Conservation (phyloP, 1,140 invertebrate genomes). For the Philotrypesis tridentata region DNA sequence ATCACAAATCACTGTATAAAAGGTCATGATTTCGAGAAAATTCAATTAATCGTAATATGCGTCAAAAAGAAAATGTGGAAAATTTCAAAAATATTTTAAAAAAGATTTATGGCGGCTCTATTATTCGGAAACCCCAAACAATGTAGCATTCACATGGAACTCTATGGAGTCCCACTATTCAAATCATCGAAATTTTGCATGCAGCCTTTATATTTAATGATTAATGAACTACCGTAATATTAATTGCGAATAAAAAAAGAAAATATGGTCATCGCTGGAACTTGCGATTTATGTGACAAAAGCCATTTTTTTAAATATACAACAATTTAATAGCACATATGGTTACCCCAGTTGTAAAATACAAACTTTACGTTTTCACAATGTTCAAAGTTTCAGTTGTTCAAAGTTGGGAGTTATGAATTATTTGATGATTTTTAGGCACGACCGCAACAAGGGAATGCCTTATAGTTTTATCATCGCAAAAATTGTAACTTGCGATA, state of each 20-base stretch:
- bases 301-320: slow-evolving; percentile 26
- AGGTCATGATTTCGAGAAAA: slow-evolving; percentile 29
- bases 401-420: too few relatives aligned
- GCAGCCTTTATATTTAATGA: slow-evolving; percentile 58
- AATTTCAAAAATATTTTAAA: slow-evolving; percentile 54
- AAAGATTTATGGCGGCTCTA: slow-evolving; percentile 51
- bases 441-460: too few relatives aligned
- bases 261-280: slow-evolving; percentile 35
- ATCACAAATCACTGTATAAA: slow-evolving; percentile 45
- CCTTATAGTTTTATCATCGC: too few relatives aligned
- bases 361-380: neutral
- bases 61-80: slow-evolving; percentile 44
- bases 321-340: slow-evolving; percentile 39
- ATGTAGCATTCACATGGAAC: slow-evolving; percentile 46
- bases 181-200: slow-evolving; percentile 59
- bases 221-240: slow-evolving; percentile 55
- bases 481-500: too few relatives aligned
- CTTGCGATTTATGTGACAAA: neutral
- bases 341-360: slow-evolving; percentile 42
- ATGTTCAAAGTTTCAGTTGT: slow-evolving; percentile 33
- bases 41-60: slow-evolving; percentile 26
- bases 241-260: slow-evolving; percentile 46
- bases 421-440: too few relatives aligned
- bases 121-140: slow-evolving; percentile 29
- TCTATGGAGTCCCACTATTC: slow-evolving; percentile 45